Conservation (phyloP, 2,888 invertebrate species). For the Ferrisia virgata region DNA sequence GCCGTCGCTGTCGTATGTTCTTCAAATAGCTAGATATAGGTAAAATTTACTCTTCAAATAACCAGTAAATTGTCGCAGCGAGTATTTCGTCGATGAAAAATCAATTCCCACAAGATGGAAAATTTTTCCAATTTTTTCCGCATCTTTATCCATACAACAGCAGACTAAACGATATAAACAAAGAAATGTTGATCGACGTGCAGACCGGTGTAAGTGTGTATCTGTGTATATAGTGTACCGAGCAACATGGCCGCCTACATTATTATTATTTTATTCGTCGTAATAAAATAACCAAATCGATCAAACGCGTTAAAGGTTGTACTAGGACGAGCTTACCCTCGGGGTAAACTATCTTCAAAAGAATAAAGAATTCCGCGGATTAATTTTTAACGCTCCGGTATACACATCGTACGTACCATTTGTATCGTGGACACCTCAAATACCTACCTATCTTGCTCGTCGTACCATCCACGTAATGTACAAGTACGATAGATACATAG, state of each 20-base stretch:
- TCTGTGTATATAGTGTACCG: background rate
- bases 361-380: background rate
- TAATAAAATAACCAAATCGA: background rate
- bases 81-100: background rate
- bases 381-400: constrained; percentile 1
- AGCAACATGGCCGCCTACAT: background rate
- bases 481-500: too few relatives aligned
- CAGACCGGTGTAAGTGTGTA: too few relatives aligned
- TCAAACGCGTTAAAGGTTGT: background rate
- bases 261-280: background rate
- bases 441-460: background rate
- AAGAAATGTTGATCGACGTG: too few relatives aligned
- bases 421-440: background rate
- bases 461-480: too few relatives aligned
- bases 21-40: too few relatives aligned
- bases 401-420: too few relatives aligned
- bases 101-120: background rate
- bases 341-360: background rate
- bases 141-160: too few relatives aligned
- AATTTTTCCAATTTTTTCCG: background rate
- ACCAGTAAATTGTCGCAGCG: too few relatives aligned
- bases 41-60: background rate
- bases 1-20: too few relatives aligned
- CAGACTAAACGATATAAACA: too few relatives aligned
- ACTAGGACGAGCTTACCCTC: background rate